Conservation (phyloP, 2,888 invertebrate genomes). For the Andrena hattorfiana region DNA sequence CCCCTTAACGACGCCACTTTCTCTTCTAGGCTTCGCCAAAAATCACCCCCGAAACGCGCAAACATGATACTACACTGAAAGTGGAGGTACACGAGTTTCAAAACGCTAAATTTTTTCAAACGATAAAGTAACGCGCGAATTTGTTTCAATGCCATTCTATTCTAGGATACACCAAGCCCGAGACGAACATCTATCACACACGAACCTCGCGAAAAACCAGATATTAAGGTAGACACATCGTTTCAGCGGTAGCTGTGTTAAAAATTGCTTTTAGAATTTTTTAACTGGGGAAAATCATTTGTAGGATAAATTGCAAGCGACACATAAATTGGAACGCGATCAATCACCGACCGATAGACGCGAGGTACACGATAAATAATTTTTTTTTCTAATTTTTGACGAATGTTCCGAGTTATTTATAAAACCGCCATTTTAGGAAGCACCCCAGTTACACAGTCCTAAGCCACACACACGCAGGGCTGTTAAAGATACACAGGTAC, state of each 20-base stretch:
- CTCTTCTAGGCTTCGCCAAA: conserved; percentile 14
- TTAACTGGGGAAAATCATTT: conserved; percentile 5
- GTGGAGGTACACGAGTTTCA: conserved; percentile 3
- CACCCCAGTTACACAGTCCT: not conserved
- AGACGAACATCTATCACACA: not conserved
- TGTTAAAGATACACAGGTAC: conserved; percentile 31
- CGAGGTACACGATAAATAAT: conserved; percentile 10
- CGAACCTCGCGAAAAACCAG: conserved; percentile 1
- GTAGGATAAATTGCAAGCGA: conserved; percentile 1
- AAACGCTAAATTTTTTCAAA: not conserved
- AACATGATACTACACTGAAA: not conserved
- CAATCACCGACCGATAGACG: not conserved
- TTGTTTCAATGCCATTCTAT: not conserved
- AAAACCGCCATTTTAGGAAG: conserved; percentile 31
- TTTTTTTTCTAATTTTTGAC: not conserved
- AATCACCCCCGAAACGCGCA: not conserved
- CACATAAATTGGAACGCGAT: not conserved
- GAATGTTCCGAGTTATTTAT: not conserved
- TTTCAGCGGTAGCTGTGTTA: not conserved
- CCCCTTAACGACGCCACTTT: conserved; percentile 1
- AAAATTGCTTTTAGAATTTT: not conserved
- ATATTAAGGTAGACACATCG: conserved; percentile 28
- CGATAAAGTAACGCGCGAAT: not conserved
- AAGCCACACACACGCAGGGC: not conserved
- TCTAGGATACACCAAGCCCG: conserved; percentile 1